A percentile compares a stretch with the other conserved stretches of the same genome.
Conservation (phyloP, 2,113 vertebrate species). For the Caretta caretta region DNA sequence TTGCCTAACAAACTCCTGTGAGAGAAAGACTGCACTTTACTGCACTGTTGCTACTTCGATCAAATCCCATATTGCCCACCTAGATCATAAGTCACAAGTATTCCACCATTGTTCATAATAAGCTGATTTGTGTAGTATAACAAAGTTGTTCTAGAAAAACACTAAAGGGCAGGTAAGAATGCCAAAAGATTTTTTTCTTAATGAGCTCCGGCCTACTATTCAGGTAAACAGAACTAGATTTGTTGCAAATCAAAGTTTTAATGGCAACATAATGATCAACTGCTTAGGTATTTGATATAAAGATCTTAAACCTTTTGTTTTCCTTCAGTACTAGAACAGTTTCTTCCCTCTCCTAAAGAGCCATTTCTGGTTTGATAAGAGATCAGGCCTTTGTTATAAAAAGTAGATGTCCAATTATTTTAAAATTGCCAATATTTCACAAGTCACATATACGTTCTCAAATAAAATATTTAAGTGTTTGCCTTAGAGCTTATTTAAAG, state of each 20-base stretch:
- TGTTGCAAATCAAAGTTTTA: neutral
- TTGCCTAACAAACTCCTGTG: neutral
- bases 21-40: neutral
- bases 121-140: neutral
- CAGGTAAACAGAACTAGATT: neutral
- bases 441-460: neutral
- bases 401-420: neutral
- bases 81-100: accelerated
- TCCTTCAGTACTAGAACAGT: neutral
- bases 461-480: neutral
- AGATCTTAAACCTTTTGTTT: neutral
- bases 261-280: neutral
- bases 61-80: neutral
- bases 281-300: neutral
- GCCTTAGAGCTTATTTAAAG: neutral
- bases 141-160: neutral
- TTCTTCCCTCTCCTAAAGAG: neutral
- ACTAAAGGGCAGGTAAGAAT: neutral
- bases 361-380: neutral
- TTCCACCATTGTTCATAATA: neutral
- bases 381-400: neutral
- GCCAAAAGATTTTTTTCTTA: neutral
- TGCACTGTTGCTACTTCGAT: neutral
- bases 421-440: neutral
- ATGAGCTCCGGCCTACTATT: neutral